Conservation (phyloP, 2,113 vertebrate species). For the Macaca nemestrina region DNA sequence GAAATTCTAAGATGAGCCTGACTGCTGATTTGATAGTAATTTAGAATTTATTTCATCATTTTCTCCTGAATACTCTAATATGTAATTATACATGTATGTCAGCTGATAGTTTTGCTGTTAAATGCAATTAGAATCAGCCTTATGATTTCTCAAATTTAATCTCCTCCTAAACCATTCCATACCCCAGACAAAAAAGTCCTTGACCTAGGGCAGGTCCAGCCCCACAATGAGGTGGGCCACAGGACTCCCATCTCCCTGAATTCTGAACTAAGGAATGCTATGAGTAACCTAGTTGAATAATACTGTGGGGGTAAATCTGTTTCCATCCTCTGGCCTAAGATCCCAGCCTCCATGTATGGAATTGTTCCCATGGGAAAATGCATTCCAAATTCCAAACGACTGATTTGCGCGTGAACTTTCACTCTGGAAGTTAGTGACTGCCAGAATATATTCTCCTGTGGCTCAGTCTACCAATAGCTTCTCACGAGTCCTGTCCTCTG, state of each 20-base stretch:
- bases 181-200: not conserved
- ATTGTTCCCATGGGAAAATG: constrained; percentile 19
- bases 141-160: not conserved
- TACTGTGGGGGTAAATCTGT: not conserved
- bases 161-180: not conserved
- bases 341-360: not conserved
- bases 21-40: not conserved
- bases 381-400: constrained; percentile 46
- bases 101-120: not conserved
- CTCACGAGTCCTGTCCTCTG: not conserved
- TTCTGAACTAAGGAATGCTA: not conserved
- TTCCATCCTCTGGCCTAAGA: not conserved
- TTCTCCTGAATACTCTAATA: not conserved
- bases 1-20: not conserved
- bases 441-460: not conserved
- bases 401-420: not conserved
- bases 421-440: not conserved
- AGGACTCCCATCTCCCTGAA: not conserved
- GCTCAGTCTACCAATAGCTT: not conserved
- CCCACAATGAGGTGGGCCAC: not conserved
- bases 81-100: not conserved
- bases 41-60: not conserved
- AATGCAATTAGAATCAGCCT: not conserved
- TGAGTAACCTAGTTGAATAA: not conserved
- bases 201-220: not conserved